These are phyloP conservation scores for Dyspetes luteomarginatus DNA, from an alignment of 2,888 invertebrate genomes.

Conservation along the genomic window DNA sequence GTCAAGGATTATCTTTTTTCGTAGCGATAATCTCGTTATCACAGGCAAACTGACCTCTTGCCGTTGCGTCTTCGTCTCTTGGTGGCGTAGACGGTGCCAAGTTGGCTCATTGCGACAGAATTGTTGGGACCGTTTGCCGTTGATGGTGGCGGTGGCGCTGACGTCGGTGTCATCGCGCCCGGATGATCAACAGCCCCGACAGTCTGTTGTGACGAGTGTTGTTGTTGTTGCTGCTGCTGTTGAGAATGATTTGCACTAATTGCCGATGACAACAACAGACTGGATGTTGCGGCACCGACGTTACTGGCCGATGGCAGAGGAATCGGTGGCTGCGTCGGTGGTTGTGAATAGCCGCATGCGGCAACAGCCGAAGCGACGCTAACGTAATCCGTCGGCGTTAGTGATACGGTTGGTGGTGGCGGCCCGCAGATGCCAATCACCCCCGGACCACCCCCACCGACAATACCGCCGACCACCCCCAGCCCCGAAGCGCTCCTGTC, in stretches of 20 bases:
- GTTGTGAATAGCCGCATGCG: conserved; percentile 75
- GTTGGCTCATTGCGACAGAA: conserved; percentile 90
- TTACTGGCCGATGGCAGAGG: conserved; percentile 72
- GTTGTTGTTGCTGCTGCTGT: conserved; percentile 46
- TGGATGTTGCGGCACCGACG: conserved; percentile 39
- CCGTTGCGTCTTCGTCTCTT: conserved; percentile 97
- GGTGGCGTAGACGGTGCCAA: conserved; percentile 98
- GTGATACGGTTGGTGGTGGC: conserved; percentile 71
- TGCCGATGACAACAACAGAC: conserved; percentile 36
- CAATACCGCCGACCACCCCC: conserved; percentile 81
- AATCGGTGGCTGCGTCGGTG: conserved; percentile 65
- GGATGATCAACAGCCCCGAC: conserved; percentile 56
- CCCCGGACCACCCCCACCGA: conserved; percentile 73
- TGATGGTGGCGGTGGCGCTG: conserved; percentile 79
- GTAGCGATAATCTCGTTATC: too few relatives aligned
- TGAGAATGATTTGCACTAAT: conserved; percentile 60
- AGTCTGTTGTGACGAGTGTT: conserved; percentile 59
- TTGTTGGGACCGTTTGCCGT: conserved; percentile 80
- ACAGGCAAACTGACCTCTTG: conserved; percentile 90
- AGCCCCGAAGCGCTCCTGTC: conserved; percentile 81
- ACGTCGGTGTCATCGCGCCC: conserved; percentile 79
- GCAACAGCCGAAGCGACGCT: conserved; percentile 83
- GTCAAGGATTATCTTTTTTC: too few relatives aligned
- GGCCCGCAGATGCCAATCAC: conserved; percentile 80
- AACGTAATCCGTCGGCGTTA: conserved; percentile 85